phyloP scores from a whole-genome alignment of 1,140 invertebrate genomes.

The Cylas formicarius region DNA sequence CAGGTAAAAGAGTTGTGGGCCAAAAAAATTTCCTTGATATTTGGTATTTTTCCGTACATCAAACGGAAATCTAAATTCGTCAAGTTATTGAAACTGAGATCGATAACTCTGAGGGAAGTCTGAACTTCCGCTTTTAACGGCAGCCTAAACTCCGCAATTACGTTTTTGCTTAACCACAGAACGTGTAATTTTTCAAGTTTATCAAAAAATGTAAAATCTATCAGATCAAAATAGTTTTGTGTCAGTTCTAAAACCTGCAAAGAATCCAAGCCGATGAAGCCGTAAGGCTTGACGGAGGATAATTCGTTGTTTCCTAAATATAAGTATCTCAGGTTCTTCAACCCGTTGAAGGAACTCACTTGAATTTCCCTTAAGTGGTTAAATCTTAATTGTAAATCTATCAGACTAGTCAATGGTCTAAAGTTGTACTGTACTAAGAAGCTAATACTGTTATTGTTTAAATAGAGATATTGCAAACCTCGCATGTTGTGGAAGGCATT shows the following conservation, averaged over 20 bases:
- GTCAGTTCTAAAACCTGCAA: conserved; percentile 32
- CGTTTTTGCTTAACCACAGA: conserved; percentile 35
- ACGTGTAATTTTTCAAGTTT: conserved; percentile 30
- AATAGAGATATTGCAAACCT: conserved; percentile 34
- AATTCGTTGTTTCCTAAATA: conserved; percentile 34
- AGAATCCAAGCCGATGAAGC: conserved; percentile 34
- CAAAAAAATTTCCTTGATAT: conserved; percentile 31
- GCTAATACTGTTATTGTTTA: conserved; percentile 35
- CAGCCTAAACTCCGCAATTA: conserved; percentile 27
- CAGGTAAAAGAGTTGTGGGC: conserved; percentile 31
- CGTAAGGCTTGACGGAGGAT: conserved; percentile 30
- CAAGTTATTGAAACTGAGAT: conserved; percentile 31
- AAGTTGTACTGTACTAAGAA: conserved; percentile 36
- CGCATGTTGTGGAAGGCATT: conserved; percentile 31
- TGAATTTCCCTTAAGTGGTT: conserved; percentile 35
- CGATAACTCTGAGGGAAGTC: conserved; percentile 28
- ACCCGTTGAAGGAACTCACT: conserved; percentile 37
- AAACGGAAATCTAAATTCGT: conserved; percentile 28
- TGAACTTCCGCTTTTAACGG: conserved; percentile 27
- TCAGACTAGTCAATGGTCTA: conserved; percentile 32
- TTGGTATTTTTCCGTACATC: conserved; percentile 31
- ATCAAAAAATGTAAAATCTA: conserved; percentile 27
- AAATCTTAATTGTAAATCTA: conserved; percentile 34
- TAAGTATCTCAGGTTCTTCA: conserved; percentile 30
- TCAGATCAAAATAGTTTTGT: conserved; percentile 27